Percentiles rank a stretch among this genome's conserved stretches.
These are phyloP conservation scores for Gambusia affinis DNA, from an alignment of 2,113 vertebrate genomes.

Conservation along the genomic window DNA sequence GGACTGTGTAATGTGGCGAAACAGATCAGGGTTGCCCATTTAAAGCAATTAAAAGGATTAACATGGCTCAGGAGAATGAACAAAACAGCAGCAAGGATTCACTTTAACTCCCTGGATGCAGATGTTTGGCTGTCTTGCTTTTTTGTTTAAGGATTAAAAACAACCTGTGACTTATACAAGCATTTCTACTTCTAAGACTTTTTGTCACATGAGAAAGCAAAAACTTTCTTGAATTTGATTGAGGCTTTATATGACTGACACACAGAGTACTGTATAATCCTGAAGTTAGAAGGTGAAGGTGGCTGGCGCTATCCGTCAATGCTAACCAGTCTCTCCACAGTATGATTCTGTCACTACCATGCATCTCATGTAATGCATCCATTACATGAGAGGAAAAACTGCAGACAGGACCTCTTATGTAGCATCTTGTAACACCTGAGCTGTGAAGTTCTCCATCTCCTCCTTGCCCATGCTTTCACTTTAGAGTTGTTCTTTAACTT, in stretches of 20 bases:
- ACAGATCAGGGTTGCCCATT: conserved; percentile 27
- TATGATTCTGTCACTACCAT: background rate
- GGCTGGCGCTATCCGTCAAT: background rate
- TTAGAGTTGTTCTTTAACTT: no score
- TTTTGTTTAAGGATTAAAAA: background rate
- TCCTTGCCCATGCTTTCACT: no score
- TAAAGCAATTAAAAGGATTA: conserved; percentile 26
- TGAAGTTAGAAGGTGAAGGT: background rate
- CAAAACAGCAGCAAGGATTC: conserved; percentile 28
- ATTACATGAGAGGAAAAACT: background rate
- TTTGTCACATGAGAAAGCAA: background rate
- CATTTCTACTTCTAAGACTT: background rate
- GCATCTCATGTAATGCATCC: background rate
- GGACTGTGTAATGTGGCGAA: conserved; percentile 20
- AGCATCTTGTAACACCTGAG: background rate
- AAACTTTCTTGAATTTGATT: background rate
- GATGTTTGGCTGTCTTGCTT: conserved; percentile 5
- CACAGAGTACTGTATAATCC: background rate
- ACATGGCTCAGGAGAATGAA: conserved; percentile 7
- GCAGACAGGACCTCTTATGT: background rate
- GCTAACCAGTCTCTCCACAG: background rate
- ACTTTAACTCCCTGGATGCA: background rate
- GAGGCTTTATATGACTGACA: background rate
- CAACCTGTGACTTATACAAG: background rate
- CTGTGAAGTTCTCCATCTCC: background rate